Evolutionary conservation across 2,113 vertebrate genomes (phyloP).

Genomic region (Eretmochelys imbricata): DNA sequence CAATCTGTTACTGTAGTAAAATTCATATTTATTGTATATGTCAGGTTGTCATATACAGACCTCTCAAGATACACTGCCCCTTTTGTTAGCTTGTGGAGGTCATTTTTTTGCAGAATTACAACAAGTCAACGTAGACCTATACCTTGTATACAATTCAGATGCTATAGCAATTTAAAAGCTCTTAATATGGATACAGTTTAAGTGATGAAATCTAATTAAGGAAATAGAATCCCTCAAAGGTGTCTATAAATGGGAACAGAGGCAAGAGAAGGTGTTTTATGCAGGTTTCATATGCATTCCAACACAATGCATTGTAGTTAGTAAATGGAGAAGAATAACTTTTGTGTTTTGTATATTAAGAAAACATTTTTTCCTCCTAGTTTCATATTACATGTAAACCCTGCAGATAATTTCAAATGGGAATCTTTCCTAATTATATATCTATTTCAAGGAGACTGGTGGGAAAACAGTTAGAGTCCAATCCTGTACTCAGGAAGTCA

Average conservation of each 20-base stretch:
- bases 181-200: background rate
- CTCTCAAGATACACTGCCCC: constrained; percentile 67
- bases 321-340: background rate
- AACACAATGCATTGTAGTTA: background rate
- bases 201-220: constrained; percentile 24
- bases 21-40: constrained; percentile 78
- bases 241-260: constrained; percentile 8
- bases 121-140: background rate
- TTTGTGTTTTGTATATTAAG: background rate
- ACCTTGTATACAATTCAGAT: constrained; percentile 4
- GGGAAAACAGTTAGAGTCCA: background rate
- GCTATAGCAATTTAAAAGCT: constrained; percentile 13
- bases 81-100: constrained; percentile 66
- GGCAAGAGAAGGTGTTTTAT: constrained; percentile 12
- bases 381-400: background rate
- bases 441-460: background rate
- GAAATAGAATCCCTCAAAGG: background rate
- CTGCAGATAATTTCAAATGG: background rate
- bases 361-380: background rate
- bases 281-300: constrained; percentile 5
- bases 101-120: background rate
- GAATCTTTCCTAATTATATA: background rate
- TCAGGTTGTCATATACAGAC: constrained; percentile 79
- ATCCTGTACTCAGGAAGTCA: background rate
- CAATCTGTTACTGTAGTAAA: constrained; percentile 64